Percentiles rank a stretch among this genome's conserved stretches.
Conservation (phyloP, 2,797 vertebrate genomes). For the Nyctalus aviator region DNA sequence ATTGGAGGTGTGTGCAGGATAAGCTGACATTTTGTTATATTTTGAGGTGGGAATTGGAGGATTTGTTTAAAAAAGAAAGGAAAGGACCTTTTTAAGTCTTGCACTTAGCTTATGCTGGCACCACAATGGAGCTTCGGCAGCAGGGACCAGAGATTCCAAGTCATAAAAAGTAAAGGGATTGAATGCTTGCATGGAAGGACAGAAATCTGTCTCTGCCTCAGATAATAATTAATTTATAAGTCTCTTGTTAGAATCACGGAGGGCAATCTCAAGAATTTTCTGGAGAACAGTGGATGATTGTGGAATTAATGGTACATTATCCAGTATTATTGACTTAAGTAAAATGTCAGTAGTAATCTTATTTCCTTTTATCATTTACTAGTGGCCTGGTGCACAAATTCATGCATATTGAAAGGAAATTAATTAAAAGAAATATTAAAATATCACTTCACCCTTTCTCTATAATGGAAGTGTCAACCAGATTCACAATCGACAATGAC, state of each 20-base stretch:
- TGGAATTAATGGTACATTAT: neutral
- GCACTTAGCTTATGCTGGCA: neutral
- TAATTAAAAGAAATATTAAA: too few species aligned
- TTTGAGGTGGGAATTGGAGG: neutral
- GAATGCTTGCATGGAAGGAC: neutral
- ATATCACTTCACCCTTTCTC: too few species aligned
- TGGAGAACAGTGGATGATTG: neutral
- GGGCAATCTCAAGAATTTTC: neutral
- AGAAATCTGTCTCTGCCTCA: neutral
- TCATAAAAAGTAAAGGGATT: neutral
- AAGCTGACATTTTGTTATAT: neutral
- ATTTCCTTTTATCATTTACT: neutral
- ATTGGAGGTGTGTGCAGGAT: neutral
- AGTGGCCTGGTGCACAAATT: too few species aligned
- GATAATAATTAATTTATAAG: conserved; percentile 24
- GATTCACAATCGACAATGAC: too few species aligned
- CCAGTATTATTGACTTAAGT: neutral
- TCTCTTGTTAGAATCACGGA: conserved; percentile 1
- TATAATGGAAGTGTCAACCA: too few species aligned
- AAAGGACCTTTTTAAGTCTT: neutral
- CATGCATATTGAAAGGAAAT: too few species aligned
- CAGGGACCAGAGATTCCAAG: neutral
- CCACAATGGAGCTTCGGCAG: neutral
- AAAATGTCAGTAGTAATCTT: neutral
- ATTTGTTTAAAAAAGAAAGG: conserved; percentile 27